These are phyloP conservation scores for Diphyllodes magnificus DNA, from an alignment of 2,113 vertebrate species.

Conservation along the genomic window DNA sequence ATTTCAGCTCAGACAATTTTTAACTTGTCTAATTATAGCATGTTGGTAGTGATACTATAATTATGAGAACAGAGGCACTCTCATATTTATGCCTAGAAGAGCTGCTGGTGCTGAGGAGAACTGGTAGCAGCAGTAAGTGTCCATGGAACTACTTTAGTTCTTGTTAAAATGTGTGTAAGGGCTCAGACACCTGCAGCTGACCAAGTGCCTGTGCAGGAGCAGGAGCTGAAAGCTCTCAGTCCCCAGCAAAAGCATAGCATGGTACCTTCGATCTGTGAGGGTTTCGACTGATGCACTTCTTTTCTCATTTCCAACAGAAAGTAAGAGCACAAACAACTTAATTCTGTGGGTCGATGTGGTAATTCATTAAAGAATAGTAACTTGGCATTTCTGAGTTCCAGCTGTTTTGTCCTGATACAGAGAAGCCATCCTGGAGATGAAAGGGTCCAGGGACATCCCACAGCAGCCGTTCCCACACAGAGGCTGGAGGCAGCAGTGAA, in stretches of 20 bases:
- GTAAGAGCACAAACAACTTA: neutral
- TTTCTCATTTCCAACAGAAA: neutral
- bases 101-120: neutral
- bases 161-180: neutral
- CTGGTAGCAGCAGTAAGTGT: neutral
- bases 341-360: neutral
- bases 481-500: neutral
- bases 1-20: constrained; percentile 25
- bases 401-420: neutral
- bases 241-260: neutral
- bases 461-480: neutral
- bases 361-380: neutral
- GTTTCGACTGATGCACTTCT: neutral
- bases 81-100: neutral
- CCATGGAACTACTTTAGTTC: neutral
- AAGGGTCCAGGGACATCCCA: neutral
- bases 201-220: neutral
- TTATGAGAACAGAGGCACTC: neutral
- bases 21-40: constrained; percentile 25
- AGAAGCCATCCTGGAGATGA: neutral
- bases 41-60: neutral
- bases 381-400: neutral
- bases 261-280: neutral
- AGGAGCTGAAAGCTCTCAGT: neutral
- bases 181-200: neutral